Conservation (phyloP, 2,888 invertebrate genomes). For the Mongoloraphidia duomilia region DNA sequence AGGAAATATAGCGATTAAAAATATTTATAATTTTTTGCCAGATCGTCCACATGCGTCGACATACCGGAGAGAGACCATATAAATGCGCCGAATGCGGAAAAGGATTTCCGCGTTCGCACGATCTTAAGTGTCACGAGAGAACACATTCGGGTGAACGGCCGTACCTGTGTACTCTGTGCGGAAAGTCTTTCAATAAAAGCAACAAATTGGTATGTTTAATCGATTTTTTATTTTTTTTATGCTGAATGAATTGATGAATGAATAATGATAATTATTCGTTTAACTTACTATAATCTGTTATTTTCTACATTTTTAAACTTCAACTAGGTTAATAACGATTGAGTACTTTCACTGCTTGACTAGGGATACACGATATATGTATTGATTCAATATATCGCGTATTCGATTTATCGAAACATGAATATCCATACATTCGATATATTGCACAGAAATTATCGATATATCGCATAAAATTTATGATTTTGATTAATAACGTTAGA, state of each 20-base stretch:
- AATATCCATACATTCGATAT: no score
- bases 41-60: slow-evolving; percentile 32
- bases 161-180: slow-evolving; percentile 29
- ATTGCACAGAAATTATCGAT: no score
- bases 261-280: neutral
- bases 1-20: slow-evolving; percentile 3
- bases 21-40: slow-evolving; percentile 16
- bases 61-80: slow-evolving; percentile 30
- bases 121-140: slow-evolving; percentile 31
- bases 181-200: slow-evolving; percentile 32
- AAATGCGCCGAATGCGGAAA: slow-evolving; percentile 30
- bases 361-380: no score
- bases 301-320: neutral
- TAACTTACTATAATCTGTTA: neutral
- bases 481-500: no score
- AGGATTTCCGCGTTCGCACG: slow-evolving; percentile 31
- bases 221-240: neutral
- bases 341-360: no score
- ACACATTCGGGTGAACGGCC: slow-evolving; percentile 32
- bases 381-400: no score
- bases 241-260: neutral
- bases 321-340: neutral
- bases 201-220: slow-evolving; percentile 28
- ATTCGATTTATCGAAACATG: no score
- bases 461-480: no score